Evolutionary conservation across 2,888 invertebrate genomes (phyloP), one percentile per base, ranked within the genome.

Genomic region (Zootermopsis nevadensis): DNA sequence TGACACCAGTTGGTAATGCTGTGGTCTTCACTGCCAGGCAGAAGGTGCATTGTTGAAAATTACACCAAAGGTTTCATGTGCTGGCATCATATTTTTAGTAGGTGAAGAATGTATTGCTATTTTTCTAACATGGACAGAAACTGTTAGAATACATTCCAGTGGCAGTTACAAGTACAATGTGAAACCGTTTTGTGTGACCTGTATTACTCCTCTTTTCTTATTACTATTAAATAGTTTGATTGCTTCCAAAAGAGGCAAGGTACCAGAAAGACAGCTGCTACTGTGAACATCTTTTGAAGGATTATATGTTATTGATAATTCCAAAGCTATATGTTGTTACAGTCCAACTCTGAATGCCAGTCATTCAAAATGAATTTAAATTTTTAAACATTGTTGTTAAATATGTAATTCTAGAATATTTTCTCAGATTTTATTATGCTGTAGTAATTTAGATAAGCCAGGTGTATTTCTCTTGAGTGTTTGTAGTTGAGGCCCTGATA

Each of bases 401-500:
- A 74, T 82, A 82, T 82, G 82, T 82, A 82, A 82, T 55, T 76
- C 82, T 82, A 82, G 76, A 82, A 72, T 82, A 82, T 82, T 82
- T 82, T 82, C 76, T 82, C 82, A 76, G 38, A 82, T 82, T 82
- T 82, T 82, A 82, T 82, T 82, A 82, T 76, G 82, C 82, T 74
- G 69, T 82, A 82, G 72, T 55, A 53, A 74, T 74, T 76, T 72
- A 82, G 72, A 55, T 27, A 82, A 76, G 79, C 79, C n/a, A 76
- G 60, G 82, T 82, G 82, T 79, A 55, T 81, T 81, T 74, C 19
- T 74, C 74, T 74, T 74, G 24, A 8, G 74, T 74, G 74, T 74
- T 74, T 74, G 4, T 35, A 38, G 33, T 30, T 30, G 38, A 53
- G 74, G 81, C 81, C 81, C 81, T 81, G n/a, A 74, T 81, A 53